Percentiles rank a stretch among this genome's conserved stretches.
These are phyloP conservation scores for Diarsia rubi DNA, from an alignment of 2,888 invertebrate genomes.

Conservation along the genomic window DNA sequence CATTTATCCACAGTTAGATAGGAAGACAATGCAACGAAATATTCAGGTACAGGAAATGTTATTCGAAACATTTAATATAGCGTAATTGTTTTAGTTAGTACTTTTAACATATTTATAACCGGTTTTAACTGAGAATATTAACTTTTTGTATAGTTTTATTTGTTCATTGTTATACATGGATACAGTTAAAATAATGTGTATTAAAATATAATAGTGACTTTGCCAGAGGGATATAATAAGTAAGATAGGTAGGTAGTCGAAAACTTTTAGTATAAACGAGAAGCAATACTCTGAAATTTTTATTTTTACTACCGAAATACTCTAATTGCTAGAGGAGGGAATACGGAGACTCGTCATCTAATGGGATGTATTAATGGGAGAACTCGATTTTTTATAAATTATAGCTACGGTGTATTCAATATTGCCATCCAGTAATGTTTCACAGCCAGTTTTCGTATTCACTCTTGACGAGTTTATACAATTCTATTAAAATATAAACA, in stretches of 20 bases:
- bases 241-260: constrained; percentile 88
- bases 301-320: constrained; percentile 88
- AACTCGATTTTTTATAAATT: constrained; percentile 56
- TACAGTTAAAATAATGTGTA: constrained; percentile 69
- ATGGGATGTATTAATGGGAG: constrained; percentile 30
- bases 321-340: constrained; percentile 80
- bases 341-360: constrained; percentile 74
- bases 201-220: constrained; percentile 76
- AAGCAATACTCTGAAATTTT: constrained; percentile 90
- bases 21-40: constrained; percentile 82
- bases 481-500: constrained; percentile 78
- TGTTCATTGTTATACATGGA: constrained; percentile 74
- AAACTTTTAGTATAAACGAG: constrained; percentile 90
- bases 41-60: constrained; percentile 77
- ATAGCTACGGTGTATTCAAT: constrained; percentile 42
- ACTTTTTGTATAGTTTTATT: constrained; percentile 71
- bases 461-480: constrained; percentile 75
- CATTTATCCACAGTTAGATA: constrained; percentile 61
- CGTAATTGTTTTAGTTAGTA: constrained; percentile 80
- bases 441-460: constrained; percentile 73
- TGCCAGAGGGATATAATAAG: constrained; percentile 89
- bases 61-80: constrained; percentile 76
- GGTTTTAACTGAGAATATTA: constrained; percentile 73
- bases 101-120: constrained; percentile 73
- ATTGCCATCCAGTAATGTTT: constrained; percentile 51